These are phyloP conservation scores for Contarinia nasturtii DNA, from an alignment of 1,140 invertebrate genomes.

Conservation along the genomic window DNA sequence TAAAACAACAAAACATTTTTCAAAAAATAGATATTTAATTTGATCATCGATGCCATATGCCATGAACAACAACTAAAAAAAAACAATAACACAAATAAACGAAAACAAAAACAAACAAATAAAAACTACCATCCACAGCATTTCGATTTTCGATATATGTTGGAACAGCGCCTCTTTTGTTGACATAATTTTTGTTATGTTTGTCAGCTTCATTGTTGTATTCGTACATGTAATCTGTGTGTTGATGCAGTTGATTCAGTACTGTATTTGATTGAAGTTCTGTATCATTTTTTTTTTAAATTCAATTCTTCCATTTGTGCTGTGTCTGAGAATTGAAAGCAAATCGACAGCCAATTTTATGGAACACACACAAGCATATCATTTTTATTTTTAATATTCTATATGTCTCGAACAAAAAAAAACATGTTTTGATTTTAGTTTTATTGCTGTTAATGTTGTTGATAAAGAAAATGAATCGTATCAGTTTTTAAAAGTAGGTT, in stretches of 20 bases:
- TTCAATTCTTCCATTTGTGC: slow-evolving; percentile 7
- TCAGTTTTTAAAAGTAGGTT: not conserved
- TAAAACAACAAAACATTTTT: not conserved
- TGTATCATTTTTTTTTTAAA: slow-evolving; percentile 4
- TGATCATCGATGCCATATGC: not conserved
- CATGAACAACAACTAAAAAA: not conserved
- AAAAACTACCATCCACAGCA: not conserved
- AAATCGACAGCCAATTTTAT: not conserved
- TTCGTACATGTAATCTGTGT: slow-evolving; percentile 5
- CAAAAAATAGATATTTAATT: not conserved
- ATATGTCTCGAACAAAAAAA: too few relatives aligned
- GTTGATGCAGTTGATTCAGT: slow-evolving; percentile 7
- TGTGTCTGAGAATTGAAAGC: slow-evolving; percentile 4
- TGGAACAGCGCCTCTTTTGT: too few relatives aligned
- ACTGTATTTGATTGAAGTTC: slow-evolving; percentile 1
- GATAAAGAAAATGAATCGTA: not conserved
- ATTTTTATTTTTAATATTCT: not conserved
- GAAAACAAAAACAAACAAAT: too few relatives aligned
- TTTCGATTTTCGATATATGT: not conserved
- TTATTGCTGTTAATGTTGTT: not conserved
- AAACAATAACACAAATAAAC: too few relatives aligned
- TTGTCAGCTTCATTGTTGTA: too few relatives aligned
- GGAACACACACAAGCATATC: not conserved
- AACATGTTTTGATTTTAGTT: too few relatives aligned
- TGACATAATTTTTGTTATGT: too few relatives aligned